Base-by-base conservation (phyloP, 2,888 invertebrate species). In the Unio pictorum region DNA sequence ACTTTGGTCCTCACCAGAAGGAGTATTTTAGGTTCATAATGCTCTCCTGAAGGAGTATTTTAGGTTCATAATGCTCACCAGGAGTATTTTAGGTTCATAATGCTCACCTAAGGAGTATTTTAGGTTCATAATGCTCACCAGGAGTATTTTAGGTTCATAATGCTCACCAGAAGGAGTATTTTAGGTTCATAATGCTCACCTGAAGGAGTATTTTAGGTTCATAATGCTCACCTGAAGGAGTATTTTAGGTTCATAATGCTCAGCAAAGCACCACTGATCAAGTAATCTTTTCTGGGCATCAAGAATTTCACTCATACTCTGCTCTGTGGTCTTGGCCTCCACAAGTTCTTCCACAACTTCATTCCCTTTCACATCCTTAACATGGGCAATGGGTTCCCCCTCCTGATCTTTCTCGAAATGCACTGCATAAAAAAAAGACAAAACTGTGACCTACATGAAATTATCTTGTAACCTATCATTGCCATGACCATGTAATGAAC, bases 211-310 rank as follows among this genome's bases (percentile, higher is more conserved):
- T 45, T 45, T 45, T 45, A 45, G 45, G 11, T 45, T 45, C 56
- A 61, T 61, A n/a, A 18, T 15, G 62, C 71, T 57, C 63, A 90
- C 89, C 86, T 90, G 89, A 26, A 85, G 78, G 0, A 90, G 78
- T n/a, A 89, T 81, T 55, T 84, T 74, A 15, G 86, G 84, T 55
- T 89, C 86, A 68, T 86, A 84, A 70, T 89, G 89, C 71, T 90
- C 90, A 60, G 88, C 88, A 81, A 87, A 90, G 75, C 87, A 88
- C 89, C 89, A 90, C 71, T 88, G 86, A 69, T 89, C 88, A n/a
- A 90, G 78, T 61, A 81, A 81, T 55, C 89, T 77, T 73, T 88
- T 84, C 77, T 89, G 87, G 1, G 81, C 80, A 64, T 85, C 83
- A 11, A 86, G 82, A n/a, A 89, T 81, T 59, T 86, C 86, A 61